Evolutionary conservation across 2,888 invertebrate genomes (phyloP), one percentile per base, ranked within the genome.

Genomic region (Agrochola lychnidis): DNA sequence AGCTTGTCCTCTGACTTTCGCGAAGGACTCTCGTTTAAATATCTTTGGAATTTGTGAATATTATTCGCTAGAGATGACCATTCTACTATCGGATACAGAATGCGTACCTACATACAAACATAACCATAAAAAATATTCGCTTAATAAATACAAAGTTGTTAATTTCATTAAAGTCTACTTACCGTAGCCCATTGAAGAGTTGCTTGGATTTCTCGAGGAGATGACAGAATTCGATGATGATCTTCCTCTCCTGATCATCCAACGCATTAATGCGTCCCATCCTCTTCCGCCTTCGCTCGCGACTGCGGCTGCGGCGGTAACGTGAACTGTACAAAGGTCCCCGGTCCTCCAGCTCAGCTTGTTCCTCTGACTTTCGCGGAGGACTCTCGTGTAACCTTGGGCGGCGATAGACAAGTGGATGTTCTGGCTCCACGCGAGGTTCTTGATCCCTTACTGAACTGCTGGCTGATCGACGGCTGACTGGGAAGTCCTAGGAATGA

Each of bases 161-260:
- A 30, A n/a, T 30, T 66, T 30, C 19, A 9, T 48, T 14, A 48
- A 67, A 16, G 14, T 42, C 16, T 10, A 76, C 86, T 87, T 95
- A 99, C 99, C 99, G 98, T 91, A 99, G 97, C 87, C 99, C 99
- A 96, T 99, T 99, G 96, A 99, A 99, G 82, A 99, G 97, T 96
- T 99, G 99, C 96, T 99, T 99, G 56, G 99, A 99, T 96, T 99
- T 99, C 94, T 99, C 99, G 84, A 99, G 97, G 90, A 99, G 97
- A 96, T 99, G 99, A 95, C 99, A 99, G 96, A 99, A 99, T 96
- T 99, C 99, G 94, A 98, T 98, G 87, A 99, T 99, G 92, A 99
- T 98, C 97, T 99, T 99, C 92, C 98, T 77, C n/a, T 91, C 90
- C 12, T 89, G 85, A 0, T 89, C 89, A 0, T 87, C 89, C 0